Evolutionary conservation across 30 jellyfish, hydroid and myxozoan genomes (phyloP).

Genomic region (Hydra vulgaris): DNA sequence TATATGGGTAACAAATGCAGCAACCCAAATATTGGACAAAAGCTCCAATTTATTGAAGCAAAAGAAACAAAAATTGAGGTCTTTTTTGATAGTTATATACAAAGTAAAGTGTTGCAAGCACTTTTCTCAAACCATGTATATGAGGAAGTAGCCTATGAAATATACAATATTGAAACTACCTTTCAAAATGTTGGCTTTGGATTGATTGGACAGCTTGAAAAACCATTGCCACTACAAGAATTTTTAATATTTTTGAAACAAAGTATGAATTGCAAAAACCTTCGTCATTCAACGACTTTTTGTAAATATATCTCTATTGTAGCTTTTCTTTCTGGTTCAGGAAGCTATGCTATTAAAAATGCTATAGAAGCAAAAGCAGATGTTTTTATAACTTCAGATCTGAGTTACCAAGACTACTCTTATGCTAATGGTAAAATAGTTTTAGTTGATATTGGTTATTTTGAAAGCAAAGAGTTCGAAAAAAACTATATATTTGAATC

Average conservation of each 20-base stretch:
- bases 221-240: neutral
- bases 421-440: neutral
- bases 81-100: neutral
- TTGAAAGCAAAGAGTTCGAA: neutral
- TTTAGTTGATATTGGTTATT: neutral
- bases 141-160: neutral
- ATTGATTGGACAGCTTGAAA: neutral
- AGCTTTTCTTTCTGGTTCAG: neutral
- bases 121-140: neutral
- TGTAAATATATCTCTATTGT: neutral
- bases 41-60: neutral
- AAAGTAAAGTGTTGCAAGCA: neutral
- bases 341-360: neutral
- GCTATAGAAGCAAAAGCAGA: neutral
- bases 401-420: neutral
- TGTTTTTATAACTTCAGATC: neutral
- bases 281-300: neutral
- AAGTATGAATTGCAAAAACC: neutral
- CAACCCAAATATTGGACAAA: neutral
- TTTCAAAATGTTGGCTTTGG: neutral
- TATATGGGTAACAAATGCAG: neutral
- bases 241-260: no score
- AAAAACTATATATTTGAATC: neutral
- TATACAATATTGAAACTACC: neutral
- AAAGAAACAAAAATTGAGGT: neutral